Evolutionary conservation across 2,888 invertebrate species (phyloP), one percentile per base, ranked within the genome.

Genomic region (Chymomyza caudatula): DNA sequence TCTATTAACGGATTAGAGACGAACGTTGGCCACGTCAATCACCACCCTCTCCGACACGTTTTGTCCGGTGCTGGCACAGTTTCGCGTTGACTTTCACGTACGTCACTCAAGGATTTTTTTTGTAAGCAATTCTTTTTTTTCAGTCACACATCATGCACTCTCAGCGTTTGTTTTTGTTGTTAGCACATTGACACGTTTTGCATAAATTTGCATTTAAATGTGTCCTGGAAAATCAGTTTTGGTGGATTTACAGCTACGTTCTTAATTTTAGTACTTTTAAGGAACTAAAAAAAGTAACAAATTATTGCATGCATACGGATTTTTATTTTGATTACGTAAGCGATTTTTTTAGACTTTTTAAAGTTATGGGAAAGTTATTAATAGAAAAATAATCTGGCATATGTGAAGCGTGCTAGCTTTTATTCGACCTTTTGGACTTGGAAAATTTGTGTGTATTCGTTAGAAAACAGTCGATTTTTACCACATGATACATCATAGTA

Each of bases 101-200:
- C 66, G 62, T 64, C 63, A 58, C 43, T 63, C 61, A 58, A 17
- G 47, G 58, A 54, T 69, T 63, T 44, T 52, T 19, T 57, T 44
- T 59, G 63, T 57, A 51, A 56, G 60, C 47, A 57, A 60, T 56
- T 57, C 20, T 51, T 47, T 25, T 13, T 51, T 52, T 62, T 60
- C 55, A 72, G 74, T 81, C 72, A 65, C 79, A 73, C 73, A 69
- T 58, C 70, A 6, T 15, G 13, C 20, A 6, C 56, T 60, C 49
- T 53, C 56, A 49, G 23, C 51, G 58, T 69, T 78, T 81, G 68
- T 67, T 73, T 70, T 77, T 82, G 72, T 75, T 80, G 82, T 87
- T 85, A 78, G 85, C 87, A 86, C 86, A 87, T 86, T 84, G 86
- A 84, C 87, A 87, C 82, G 87, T 85, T 87, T 86, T 84, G 86